These are phyloP conservation scores for Botia almorhae DNA, from an alignment of 2,797 vertebrate species.

Conservation along the genomic window DNA sequence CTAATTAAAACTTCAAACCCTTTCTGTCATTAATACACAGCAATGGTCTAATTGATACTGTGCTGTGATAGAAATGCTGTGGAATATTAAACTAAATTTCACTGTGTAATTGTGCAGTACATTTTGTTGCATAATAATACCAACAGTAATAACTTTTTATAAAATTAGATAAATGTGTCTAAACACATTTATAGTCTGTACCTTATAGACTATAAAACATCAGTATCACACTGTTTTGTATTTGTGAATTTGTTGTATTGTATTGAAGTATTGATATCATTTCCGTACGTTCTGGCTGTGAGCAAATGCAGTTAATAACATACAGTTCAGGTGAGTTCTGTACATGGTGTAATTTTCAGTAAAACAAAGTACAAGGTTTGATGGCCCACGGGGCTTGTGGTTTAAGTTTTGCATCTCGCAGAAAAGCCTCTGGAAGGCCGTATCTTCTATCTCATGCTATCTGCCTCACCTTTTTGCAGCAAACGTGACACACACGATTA, in stretches of 20 bases:
- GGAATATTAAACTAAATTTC: constrained; percentile 74
- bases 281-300: constrained; percentile 41
- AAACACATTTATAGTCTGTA: too few relatives aligned
- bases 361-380: constrained; percentile 28
- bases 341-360: constrained; percentile 39
- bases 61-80: constrained; percentile 72
- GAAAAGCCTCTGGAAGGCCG: constrained; percentile 22
- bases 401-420: constrained; percentile 48
- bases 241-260: constrained; percentile 22
- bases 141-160: not conserved
- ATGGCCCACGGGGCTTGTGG: constrained; percentile 22
- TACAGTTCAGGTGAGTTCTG: constrained; percentile 35
- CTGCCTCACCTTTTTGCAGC: constrained; percentile 42
- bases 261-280: constrained; percentile 14
- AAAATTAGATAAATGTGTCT: not conserved
- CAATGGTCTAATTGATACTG: constrained; percentile 85
- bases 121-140: not conserved
- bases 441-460: constrained; percentile 19
- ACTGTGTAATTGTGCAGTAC: not conserved
- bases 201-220: too few relatives aligned
- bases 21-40: constrained; percentile 83
- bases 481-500: constrained; percentile 52
- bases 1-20: constrained; percentile 87
- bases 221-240: not conserved
- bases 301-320: constrained; percentile 44